Base-by-base conservation (phyloP, 2,888 invertebrate genomes). In the Acanthosepion pharaonis region DNA sequence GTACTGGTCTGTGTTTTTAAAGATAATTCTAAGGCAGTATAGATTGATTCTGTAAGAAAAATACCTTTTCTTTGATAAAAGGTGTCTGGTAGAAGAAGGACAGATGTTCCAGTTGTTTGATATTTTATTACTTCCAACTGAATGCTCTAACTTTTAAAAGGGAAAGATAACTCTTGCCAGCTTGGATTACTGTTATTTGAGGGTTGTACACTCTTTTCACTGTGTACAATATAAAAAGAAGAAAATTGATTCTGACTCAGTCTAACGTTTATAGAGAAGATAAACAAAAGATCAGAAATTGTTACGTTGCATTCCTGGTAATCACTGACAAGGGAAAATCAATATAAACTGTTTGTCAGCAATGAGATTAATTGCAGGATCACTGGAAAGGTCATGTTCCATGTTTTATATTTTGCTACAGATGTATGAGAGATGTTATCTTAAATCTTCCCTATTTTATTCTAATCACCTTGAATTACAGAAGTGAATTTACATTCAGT, bases 341-440 rank as follows among this genome's bases (percentile, higher is more conserved):
- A 78, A 78, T 78, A 78, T 28, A 78, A 78, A 78, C n/a, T 78
- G n/a, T 78, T 78, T 78, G 78, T 78, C 78, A 78, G 78, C 78
- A 28, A 78, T 28, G 78, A 78, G 78, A 78, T 78, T 78, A 78
- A 78, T 78, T 78, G 78, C n/a, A n/a, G n/a, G 78, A n/a, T 78
- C 78, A 78, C n/a, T 28, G 28, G 78, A n/a, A 78, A 78, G 78
- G 78, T n/a, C n/a, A n/a, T 8, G 11, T 78, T 78, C 78, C 78
- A 78, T 28, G 78, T 78, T 78, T 78, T 28, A 78, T 78, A 78
- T 78, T 78, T 78, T 78, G 78, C 78, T 78, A 78, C 78, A 78
- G 78, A 78, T n/a, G n/a, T 78, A 78, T 11, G 28, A 78, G 78
- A 78, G 78, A 78, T 78, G 78, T 11, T 78, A 15, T 78, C 78